phyloP scores from a whole-genome alignment of 2,888 invertebrate genomes.

The Luffia ferchaultella region DNA sequence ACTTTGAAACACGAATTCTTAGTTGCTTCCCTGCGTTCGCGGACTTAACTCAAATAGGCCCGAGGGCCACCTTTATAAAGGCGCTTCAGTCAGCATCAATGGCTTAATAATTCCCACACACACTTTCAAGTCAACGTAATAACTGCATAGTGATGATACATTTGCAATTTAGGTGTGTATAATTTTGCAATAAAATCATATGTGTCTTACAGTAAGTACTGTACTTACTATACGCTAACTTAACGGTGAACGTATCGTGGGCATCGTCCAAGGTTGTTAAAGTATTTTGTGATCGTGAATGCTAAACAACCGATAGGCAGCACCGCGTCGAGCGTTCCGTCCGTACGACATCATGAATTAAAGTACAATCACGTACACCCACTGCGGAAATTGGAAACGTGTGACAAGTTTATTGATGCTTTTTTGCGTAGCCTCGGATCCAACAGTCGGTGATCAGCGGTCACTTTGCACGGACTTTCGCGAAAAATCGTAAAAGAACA shows the following conservation, averaged over 20 bases:
- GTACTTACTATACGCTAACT: slow-evolving; percentile 19
- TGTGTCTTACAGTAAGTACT: no score
- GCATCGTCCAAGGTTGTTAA: slow-evolving; percentile 32
- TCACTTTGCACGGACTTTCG: slow-evolving; percentile 38
- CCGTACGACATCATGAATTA: slow-evolving; percentile 26
- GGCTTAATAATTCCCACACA: no score
- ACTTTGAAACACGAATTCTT: no score
- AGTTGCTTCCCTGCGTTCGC: no score
- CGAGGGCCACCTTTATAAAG: no score
- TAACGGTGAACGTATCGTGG: slow-evolving; percentile 43
- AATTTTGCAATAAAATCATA: no score
- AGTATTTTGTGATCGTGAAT: slow-evolving; percentile 28
- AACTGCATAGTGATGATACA: no score
- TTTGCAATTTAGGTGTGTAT: no score
- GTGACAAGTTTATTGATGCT: slow-evolving; percentile 47
- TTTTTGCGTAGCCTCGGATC: slow-evolving; percentile 25
- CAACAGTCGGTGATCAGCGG: slow-evolving; percentile 38
- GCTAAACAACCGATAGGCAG: slow-evolving; percentile 31
- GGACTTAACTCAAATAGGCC: no score
- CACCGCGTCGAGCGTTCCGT: slow-evolving; percentile 26
- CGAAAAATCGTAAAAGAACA: slow-evolving; percentile 6
- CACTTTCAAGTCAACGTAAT: no score
- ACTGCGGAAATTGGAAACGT: slow-evolving; percentile 49
- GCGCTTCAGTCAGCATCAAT: no score
- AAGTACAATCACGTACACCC: slow-evolving; percentile 35